Evolutionary conservation across 2,797 vertebrate species (phyloP).

Genomic region (Ceyx erithaca): DNA sequence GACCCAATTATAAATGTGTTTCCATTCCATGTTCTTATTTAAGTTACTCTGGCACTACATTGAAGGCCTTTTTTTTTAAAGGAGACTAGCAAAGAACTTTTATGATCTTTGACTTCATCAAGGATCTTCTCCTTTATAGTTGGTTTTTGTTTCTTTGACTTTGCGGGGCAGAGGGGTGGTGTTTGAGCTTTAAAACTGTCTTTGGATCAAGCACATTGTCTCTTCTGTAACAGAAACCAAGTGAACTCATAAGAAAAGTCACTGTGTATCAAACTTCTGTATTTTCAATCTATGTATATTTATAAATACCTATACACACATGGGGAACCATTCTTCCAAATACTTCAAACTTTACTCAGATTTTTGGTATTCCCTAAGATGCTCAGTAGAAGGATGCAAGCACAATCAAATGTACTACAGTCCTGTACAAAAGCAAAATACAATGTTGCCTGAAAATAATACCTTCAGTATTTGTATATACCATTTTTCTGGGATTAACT

Average conservation of each 20-base stretch:
- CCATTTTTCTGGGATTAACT: not conserved
- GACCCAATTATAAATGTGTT: not conserved
- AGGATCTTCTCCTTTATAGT: not conserved
- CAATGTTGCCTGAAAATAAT: not conserved
- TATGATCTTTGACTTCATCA: not conserved
- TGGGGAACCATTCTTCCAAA: not conserved
- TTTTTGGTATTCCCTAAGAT: not conserved
- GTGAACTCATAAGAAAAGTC: not conserved
- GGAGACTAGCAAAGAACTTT: not conserved
- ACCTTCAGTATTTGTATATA: not conserved
- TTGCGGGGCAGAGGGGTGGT: not conserved
- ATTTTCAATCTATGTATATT: not conserved
- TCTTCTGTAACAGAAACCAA: not conserved
- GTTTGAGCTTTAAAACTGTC: not conserved
- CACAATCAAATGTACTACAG: not conserved
- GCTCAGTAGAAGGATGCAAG: not conserved
- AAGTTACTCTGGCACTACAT: not conserved
- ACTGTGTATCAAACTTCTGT: fast-evolving
- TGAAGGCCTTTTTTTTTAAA: not conserved
- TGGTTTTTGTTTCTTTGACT: not conserved
- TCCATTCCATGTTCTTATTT: not conserved
- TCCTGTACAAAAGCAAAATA: not conserved
- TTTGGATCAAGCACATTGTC: not conserved
- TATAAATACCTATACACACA: not conserved
- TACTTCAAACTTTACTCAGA: not conserved